Evolutionary conservation across 2,888 invertebrate species (phyloP).

Genomic region (Stomorhina lunata): DNA sequence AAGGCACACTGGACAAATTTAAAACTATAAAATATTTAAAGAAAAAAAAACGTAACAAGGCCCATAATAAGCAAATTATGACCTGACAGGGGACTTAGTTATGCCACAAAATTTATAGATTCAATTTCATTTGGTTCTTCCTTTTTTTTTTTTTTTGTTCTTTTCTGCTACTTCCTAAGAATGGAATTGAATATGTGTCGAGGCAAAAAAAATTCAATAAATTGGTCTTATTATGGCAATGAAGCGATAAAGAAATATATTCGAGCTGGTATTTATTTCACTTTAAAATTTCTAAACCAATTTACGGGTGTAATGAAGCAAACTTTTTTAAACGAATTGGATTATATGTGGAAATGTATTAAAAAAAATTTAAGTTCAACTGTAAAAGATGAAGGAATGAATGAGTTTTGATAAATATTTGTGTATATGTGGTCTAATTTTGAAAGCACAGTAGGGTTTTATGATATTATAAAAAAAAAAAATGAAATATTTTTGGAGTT

Average conservation of each 20-base stretch:
- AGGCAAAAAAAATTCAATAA: constrained; percentile 73
- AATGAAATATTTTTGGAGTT: too few relatives aligned
- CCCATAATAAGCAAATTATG: constrained; percentile 78
- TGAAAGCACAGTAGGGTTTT: neutral
- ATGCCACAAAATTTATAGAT: constrained; percentile 73
- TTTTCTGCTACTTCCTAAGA: neutral
- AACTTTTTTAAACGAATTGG: constrained; percentile 12
- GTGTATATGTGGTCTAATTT: neutral
- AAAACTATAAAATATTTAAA: constrained; percentile 72
- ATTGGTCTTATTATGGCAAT: constrained; percentile 78
- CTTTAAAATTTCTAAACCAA: constrained; percentile 73
- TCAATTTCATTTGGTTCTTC: constrained; percentile 59
- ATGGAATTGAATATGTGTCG: constrained; percentile 20
- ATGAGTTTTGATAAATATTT: neutral
- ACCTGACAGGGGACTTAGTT: constrained; percentile 67
- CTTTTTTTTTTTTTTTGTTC: neutral
- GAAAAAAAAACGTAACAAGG: constrained; percentile 69
- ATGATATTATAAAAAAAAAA: too few relatives aligned
- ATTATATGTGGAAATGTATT: neutral
- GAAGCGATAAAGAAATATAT: constrained; percentile 73
- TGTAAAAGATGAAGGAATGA: neutral
- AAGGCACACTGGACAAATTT: constrained; percentile 70
- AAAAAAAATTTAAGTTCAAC: neutral
- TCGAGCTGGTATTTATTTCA: constrained; percentile 70
- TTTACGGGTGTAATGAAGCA: constrained; percentile 70